These are phyloP conservation scores for Scomberomorus guttatus DNA, from an alignment of 2,797 vertebrate genomes.

Conservation along the genomic window DNA sequence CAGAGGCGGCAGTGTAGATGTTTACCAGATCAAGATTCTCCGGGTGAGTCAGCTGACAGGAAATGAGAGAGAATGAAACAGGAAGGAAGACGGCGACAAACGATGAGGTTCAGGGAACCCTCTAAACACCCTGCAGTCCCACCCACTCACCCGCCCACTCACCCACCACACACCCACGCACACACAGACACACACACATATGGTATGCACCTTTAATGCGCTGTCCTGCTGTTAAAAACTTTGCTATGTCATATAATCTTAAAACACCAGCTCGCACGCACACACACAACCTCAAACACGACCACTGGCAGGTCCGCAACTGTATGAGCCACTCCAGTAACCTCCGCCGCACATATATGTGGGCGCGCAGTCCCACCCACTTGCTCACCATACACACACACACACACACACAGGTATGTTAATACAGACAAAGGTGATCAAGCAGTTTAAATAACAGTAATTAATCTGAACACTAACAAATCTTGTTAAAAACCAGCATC, in stretches of 20 bases:
- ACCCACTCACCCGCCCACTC: slow-evolving; percentile 45
- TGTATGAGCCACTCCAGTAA: neutral
- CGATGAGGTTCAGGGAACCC: slow-evolving; percentile 86
- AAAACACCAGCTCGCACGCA: slow-evolving; percentile 29
- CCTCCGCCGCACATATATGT: neutral
- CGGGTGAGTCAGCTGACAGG: slow-evolving; percentile 86
- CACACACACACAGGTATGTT: neutral
- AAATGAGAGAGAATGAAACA: slow-evolving; percentile 83
- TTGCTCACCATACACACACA: too few relatives aligned
- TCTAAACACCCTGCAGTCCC: slow-evolving; percentile 75
- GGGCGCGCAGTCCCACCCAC: too few relatives aligned
- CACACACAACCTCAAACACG: slow-evolving; percentile 23
- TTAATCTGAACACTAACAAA: neutral
- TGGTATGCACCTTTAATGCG: neutral
- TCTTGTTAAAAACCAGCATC: neutral
- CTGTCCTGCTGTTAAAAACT: slow-evolving; percentile 1
- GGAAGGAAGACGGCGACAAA: slow-evolving; percentile 77
- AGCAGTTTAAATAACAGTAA: neutral
- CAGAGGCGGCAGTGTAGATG: slow-evolving; percentile 54
- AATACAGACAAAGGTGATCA: neutral
- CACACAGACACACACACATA: slow-evolving; percentile 24
- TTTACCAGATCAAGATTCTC: slow-evolving; percentile 81
- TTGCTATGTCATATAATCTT: slow-evolving; percentile 36
- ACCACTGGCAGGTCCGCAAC: slow-evolving; percentile 25
- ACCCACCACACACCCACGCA: slow-evolving; percentile 4